phyloP scores from a whole-genome alignment of 2,888 invertebrate species.

The Dicyrtoma fusca region DNA sequence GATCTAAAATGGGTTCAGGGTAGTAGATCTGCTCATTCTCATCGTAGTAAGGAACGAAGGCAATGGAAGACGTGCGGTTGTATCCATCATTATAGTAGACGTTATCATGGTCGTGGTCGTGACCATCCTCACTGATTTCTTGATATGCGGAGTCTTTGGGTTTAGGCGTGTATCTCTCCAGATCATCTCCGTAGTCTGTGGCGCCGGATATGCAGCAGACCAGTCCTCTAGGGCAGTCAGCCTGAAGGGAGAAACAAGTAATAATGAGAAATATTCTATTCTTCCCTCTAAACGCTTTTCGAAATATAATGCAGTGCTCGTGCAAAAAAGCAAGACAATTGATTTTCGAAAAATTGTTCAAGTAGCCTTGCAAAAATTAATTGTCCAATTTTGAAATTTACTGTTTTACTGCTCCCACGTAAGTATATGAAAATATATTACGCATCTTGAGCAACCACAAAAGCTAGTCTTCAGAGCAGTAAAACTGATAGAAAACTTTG shows the following conservation, averaged over 20 bases:
- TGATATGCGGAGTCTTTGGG: not conserved
- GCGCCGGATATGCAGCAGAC: constrained; percentile 40
- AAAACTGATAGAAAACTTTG: no score
- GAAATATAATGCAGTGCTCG: no score
- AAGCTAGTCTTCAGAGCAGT: no score
- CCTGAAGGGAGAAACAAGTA: constrained; percentile 28
- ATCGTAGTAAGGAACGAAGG: not conserved
- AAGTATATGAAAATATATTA: no score
- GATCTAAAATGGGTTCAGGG: constrained; percentile 36
- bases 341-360: no score
- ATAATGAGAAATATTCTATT: not conserved
- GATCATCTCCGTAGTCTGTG: constrained; percentile 20
- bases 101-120: not conserved
- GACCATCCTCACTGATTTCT: no score
- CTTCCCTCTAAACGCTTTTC: constrained; percentile 20
- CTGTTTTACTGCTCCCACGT: no score
- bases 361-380: no score
- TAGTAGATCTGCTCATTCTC: constrained; percentile 20
- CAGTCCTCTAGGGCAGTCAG: constrained; percentile 47
- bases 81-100: not conserved
- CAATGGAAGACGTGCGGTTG: not conserved
- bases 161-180: not conserved
- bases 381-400: no score
- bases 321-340: constrained; percentile 1
- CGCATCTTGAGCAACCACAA: no score